Evolutionary conservation across 2,888 invertebrate genomes (phyloP).

Genomic region (Ischnus inquisitorius): DNA sequence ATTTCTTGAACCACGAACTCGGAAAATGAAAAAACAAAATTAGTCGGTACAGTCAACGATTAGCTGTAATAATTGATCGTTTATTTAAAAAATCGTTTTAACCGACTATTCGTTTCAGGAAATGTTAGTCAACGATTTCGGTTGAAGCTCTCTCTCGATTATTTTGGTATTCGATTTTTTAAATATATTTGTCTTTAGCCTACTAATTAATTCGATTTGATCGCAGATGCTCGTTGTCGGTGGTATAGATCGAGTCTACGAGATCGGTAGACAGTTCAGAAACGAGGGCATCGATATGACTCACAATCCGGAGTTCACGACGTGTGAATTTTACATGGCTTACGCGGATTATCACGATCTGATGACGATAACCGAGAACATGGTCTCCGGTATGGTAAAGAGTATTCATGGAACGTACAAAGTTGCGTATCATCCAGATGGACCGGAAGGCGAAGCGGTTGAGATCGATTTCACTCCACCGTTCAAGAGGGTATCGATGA

Average conservation of each 20-base stretch:
- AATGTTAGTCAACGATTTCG: too few species aligned
- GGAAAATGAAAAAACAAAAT: too few species aligned
- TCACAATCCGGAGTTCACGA: slow-evolving; percentile 99
- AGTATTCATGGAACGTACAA: slow-evolving; percentile 96
- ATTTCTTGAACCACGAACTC: too few species aligned
- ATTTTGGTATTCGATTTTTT: not conserved
- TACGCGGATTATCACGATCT: slow-evolving; percentile 99
- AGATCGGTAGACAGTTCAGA: slow-evolving; percentile 97
- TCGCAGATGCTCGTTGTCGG: slow-evolving; percentile 97
- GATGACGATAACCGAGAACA: slow-evolving; percentile 95
- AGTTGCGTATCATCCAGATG: slow-evolving; percentile 96
- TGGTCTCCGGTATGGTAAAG: slow-evolving; percentile 98
- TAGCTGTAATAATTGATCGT: too few species aligned
- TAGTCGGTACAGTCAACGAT: too few species aligned
- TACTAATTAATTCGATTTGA: slow-evolving; percentile 15
- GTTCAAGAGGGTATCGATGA: slow-evolving; percentile 96
- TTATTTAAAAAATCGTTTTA: too few species aligned
- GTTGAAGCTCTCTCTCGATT: not conserved
- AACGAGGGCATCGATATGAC: slow-evolving; percentile 99
- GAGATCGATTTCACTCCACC: slow-evolving; percentile 99
- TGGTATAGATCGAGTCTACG: slow-evolving; percentile 96
- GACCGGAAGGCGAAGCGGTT: slow-evolving; percentile 92
- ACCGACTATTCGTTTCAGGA: too few species aligned
- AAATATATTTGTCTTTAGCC: not conserved
- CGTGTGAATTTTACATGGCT: slow-evolving; percentile 99